Evolutionary conservation across 2,113 vertebrate species (phyloP), one percentile per base, ranked within the genome.

Genomic region (Microcebus griseorufus): DNA sequence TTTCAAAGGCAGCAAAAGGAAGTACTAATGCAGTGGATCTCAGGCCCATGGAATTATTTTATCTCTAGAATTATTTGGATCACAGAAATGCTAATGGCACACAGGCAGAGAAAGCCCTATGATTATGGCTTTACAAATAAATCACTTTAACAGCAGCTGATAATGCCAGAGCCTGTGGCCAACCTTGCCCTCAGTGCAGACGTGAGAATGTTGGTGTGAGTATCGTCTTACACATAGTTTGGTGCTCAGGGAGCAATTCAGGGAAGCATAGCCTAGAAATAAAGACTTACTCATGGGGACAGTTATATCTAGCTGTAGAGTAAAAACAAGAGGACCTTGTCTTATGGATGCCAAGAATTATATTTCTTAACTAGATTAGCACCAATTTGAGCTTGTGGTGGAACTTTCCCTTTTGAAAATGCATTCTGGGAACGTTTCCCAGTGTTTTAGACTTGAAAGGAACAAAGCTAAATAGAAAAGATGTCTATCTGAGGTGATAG

Each of bases 321-420:
- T 55, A n/a, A 29, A 78, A 92, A 98, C 97, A 97, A 97, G 88
- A 84, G 87, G 27, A 29, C 88, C 64, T 94, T 98, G 96, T 97
- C 94, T 90, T 81, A 18, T 2, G 9, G 42, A 90, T 76, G 82
- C 93, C 88, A 96, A 76, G 60, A 96, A 90, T 76, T 92, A 27
- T 29, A 84, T 88, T 93, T 97, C 93, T 82, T 88, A 95, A 96
- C 42, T 95, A 96, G 96, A 96, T 87, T 72, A 97, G 81, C 65
- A 97, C 72, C 72, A 89, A 53, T 58, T 6, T 91, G 55, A 84
- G 90, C 84, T 93, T 62, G 94, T 62, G 85, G 79, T 95, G 75
- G 78, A n/a, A 53, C 9, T 67, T 95, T 78, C 34, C 62, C 88
- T 91, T 83, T 90, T 76, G 72, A 88, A 97, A 97, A 96, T n/a